Percentiles rank a stretch among this genome's conserved stretches.
These are phyloP conservation scores for Odocoileus virginianus DNA, from an alignment of 2,113 vertebrate genomes.

Conservation along the genomic window DNA sequence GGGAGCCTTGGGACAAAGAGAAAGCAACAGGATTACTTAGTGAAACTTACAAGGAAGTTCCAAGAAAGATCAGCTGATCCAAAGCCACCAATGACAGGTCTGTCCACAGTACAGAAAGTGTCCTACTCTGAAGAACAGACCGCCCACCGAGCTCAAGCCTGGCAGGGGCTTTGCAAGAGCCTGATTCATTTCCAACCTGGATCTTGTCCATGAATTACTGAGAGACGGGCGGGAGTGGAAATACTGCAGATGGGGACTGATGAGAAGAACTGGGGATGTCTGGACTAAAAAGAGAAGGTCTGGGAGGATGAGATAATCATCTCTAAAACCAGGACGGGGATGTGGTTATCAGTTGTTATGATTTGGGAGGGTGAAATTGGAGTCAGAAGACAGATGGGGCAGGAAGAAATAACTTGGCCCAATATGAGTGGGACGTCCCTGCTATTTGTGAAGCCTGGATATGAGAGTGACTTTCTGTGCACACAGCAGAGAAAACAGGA, in stretches of 20 bases:
- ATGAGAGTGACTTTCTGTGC: background rate
- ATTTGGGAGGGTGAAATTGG: background rate
- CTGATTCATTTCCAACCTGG: background rate
- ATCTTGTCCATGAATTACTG: background rate
- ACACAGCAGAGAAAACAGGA: background rate
- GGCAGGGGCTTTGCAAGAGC: background rate
- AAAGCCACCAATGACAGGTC: fast-evolving
- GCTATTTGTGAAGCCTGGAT: background rate
- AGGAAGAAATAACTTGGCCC: background rate
- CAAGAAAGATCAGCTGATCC: background rate
- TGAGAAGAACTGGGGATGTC: background rate
- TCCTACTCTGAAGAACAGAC: background rate
- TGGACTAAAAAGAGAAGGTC: background rate
- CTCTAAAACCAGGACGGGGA: fast-evolving
- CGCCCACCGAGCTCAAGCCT: background rate
- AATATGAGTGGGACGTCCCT: fast-evolving
- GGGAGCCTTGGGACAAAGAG: background rate
- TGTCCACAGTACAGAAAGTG: fast-evolving
- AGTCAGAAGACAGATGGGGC: background rate
- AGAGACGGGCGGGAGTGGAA: background rate
- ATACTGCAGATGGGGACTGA: fast-evolving
- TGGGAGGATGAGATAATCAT: background rate
- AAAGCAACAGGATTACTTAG: background rate
- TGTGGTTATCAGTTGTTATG: background rate
- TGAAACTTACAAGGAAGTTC: background rate